Evolutionary conservation across 2,797 vertebrate species (phyloP).

Genomic region (Sebastes hubbsi): DNA sequence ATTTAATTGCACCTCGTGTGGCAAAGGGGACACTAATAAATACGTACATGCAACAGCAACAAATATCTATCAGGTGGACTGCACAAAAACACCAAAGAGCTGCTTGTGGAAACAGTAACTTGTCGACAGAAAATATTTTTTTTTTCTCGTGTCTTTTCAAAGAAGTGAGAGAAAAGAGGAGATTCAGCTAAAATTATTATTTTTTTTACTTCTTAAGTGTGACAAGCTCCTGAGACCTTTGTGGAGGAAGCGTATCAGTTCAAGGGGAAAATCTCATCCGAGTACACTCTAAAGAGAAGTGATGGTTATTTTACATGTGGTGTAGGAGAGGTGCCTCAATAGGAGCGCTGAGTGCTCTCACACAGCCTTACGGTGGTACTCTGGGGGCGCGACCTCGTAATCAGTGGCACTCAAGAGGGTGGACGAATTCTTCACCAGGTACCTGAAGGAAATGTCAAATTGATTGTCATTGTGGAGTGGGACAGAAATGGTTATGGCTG

Average conservation of each 20-base stretch:
- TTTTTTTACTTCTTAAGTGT: neutral
- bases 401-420: slow-evolving; percentile 90
- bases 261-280: slow-evolving; percentile 56
- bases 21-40: slow-evolving; percentile 65
- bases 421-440: slow-evolving; percentile 93
- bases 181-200: neutral
- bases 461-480: neutral
- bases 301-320: slow-evolving; percentile 33
- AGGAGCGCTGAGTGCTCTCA: slow-evolving; percentile 61
- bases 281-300: slow-evolving; percentile 28
- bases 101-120: slow-evolving; percentile 27
- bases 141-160: slow-evolving; percentile 13
- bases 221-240: slow-evolving; percentile 44
- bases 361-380: slow-evolving; percentile 95
- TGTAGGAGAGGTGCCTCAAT: slow-evolving; percentile 3
- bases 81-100: slow-evolving; percentile 56
- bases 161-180: neutral
- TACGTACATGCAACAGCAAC: slow-evolving; percentile 69
- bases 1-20: slow-evolving; percentile 47
- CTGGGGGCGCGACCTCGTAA: slow-evolving; percentile 95
- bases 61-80: slow-evolving; percentile 57
- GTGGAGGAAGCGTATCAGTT: slow-evolving; percentile 36
- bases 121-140: neutral
- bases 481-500: neutral
- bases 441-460: slow-evolving; percentile 75